phyloP scores from a whole-genome alignment of 2,888 invertebrate genomes.

The Epicampocera succincta region DNA sequence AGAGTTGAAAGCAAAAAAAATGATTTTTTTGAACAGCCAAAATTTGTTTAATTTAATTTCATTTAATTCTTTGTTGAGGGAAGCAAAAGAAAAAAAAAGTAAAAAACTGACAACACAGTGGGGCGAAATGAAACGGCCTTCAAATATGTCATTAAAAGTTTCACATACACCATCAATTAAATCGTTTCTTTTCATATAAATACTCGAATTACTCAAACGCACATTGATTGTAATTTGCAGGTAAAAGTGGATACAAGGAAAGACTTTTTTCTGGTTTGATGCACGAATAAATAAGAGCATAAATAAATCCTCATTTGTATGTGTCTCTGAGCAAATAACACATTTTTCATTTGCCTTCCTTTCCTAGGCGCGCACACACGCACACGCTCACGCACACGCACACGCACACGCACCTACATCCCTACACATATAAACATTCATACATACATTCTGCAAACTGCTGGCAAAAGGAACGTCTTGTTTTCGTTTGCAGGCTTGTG shows the following conservation, averaged over 20 bases:
- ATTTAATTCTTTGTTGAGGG: no score
- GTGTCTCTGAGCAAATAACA: neutral
- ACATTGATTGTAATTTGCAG: neutral
- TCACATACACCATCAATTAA: neutral
- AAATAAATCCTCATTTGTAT: neutral
- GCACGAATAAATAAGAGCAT: neutral
- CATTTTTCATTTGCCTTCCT: constrained; percentile 30
- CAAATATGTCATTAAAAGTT: constrained; percentile 13
- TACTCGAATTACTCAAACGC: constrained; percentile 28
- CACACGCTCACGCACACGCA: neutral
- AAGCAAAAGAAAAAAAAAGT: neutral
- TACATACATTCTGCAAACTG: constrained; percentile 36
- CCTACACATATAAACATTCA: no score
- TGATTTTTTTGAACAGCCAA: neutral
- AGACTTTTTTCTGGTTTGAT: constrained; percentile 4
- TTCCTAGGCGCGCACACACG: neutral
- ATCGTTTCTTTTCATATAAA: neutral
- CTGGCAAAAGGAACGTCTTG: constrained; percentile 30
- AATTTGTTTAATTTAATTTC: no score
- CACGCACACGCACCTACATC: neutral
- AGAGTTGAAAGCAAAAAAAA: constrained; percentile 8
- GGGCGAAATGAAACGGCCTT: neutral
- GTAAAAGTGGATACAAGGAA: neutral
- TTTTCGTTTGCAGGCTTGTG: constrained; percentile 11
- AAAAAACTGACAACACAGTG: neutral